Evolutionary conservation across 2,888 invertebrate species (phyloP).

Genomic region (Cynaeus angustus): DNA sequence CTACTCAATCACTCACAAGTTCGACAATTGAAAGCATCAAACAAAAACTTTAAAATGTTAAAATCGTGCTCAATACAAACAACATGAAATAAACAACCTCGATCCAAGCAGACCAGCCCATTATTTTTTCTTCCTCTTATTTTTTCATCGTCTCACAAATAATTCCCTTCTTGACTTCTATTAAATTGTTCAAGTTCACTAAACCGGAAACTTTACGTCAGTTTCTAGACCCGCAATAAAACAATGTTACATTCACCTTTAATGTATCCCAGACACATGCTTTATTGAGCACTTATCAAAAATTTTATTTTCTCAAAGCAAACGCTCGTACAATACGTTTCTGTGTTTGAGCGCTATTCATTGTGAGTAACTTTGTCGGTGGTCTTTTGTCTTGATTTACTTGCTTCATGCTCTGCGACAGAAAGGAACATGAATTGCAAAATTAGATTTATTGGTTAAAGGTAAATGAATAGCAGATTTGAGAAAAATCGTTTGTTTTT

Average conservation of each 20-base stretch:
- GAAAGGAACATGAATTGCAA: background rate
- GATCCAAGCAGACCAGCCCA: background rate
- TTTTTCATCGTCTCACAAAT: background rate
- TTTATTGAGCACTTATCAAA: constrained; percentile 31
- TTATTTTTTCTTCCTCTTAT: background rate
- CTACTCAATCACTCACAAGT: no score
- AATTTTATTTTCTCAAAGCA: constrained; percentile 14
- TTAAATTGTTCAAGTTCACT: constrained; percentile 8
- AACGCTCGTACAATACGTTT: constrained; percentile 10
- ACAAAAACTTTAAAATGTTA: no score
- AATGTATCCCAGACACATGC: constrained; percentile 1
- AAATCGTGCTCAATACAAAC: no score
- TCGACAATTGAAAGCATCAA: no score
- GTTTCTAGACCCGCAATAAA: constrained; percentile 2
- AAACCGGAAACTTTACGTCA: background rate
- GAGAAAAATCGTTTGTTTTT: no score
- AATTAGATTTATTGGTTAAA: constrained; percentile 4
- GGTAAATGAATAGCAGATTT: constrained; percentile 1
- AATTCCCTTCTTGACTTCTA: background rate
- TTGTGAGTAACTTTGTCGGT: background rate
- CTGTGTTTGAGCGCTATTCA: constrained; percentile 10
- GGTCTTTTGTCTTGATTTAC: constrained; percentile 21
- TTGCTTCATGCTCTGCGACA: constrained; percentile 5
- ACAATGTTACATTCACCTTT: background rate
- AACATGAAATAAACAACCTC: no score